These are phyloP conservation scores for Argentina silus DNA, from an alignment of 2,797 vertebrate species.

Conservation along the genomic window DNA sequence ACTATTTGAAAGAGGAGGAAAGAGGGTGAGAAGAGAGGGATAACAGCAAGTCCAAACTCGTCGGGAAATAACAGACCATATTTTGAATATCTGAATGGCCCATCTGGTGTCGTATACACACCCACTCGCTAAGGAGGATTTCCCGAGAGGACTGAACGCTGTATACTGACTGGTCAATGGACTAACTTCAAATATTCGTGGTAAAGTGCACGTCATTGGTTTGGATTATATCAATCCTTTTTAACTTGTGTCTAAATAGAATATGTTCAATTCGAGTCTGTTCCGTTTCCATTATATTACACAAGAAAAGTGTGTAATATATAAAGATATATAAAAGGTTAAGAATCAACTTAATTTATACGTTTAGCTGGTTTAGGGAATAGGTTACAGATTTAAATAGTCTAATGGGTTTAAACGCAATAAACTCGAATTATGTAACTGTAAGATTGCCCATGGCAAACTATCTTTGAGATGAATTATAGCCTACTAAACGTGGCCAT, in stretches of 20 bases:
- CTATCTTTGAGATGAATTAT: background rate
- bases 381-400: too few relatives aligned
- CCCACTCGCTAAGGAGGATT: conserved; percentile 1
- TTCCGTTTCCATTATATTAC: too few relatives aligned
- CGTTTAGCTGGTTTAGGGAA: too few relatives aligned
- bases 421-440: too few relatives aligned
- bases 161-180: background rate
- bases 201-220: background rate
- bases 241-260: too few relatives aligned
- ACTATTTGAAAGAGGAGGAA: conserved; percentile 11
- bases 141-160: background rate
- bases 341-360: too few relatives aligned
- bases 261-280: too few relatives aligned
- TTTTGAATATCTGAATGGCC: conserved; percentile 27
- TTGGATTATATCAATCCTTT: background rate
- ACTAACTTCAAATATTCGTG: background rate
- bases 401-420: too few relatives aligned
- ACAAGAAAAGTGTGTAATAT: too few relatives aligned
- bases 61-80: conserved; percentile 19
- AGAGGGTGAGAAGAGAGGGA: background rate
- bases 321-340: too few relatives aligned
- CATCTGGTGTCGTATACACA: conserved; percentile 43
- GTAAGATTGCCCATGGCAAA: too few relatives aligned
- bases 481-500: background rate
- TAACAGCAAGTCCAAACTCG: conserved; percentile 57